Evolutionary conservation across 2,888 invertebrate species (phyloP), one percentile per base, ranked within the genome.

Genomic region (Phengaris arion): DNA sequence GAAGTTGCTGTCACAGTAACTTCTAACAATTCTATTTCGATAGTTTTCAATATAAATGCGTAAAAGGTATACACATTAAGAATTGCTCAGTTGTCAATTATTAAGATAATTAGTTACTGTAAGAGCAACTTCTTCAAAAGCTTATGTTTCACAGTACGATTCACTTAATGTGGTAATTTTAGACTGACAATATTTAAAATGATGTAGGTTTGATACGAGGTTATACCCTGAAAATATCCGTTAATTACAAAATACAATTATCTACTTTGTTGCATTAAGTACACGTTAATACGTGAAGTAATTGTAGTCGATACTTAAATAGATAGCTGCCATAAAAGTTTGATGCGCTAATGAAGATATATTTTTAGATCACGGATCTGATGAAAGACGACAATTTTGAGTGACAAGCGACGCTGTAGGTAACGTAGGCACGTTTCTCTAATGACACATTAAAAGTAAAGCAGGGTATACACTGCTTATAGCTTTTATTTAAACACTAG

Each of bases 371-470:
- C 83, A 86, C 87, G 85, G 81, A 82, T 81, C 77, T 83, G 89
- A 81, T 85, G 91, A 91, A 83, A 85, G 91, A 92, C 86, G 76
- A 74, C 76, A 76, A 83, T 83, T 86, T 83, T 87, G 90, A 91
- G 87, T 90, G 93, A 92, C 90, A 86, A 84, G 83, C 93, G 82
- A 83, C 84, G 93, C 90, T 89, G 93, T 93, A 93, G 93, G 93
- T 92, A 89, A 87, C 85, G 86, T 87, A 85, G 87, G 86, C 87
- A 87, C 88, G 86, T 85, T 84, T 79, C 79, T 84, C 85, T 92
- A 92, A 92, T 92, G 91, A 89, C 86, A 85, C 86, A 87, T 90
- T 89, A 87, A 81, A 83, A 86, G 85, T 87, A 84, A 87, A 86
- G 83, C 52, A 51, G 75, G 6, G 13, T 22, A 10, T 3, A 70